Conservation (phyloP, 1,140 invertebrate species). For the Subanguina moxae region DNA sequence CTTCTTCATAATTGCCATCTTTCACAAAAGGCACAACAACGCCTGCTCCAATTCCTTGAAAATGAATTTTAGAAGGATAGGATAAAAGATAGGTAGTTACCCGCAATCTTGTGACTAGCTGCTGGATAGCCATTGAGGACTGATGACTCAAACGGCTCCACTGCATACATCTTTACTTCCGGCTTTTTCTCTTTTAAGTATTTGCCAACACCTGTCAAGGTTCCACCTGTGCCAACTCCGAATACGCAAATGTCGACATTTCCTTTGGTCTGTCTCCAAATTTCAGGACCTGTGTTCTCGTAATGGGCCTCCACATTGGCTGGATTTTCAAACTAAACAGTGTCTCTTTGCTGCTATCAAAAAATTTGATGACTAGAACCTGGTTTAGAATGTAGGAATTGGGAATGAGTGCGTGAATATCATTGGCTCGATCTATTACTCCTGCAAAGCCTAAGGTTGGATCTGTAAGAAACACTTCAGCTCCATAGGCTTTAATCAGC, state of each 20-base stretch:
- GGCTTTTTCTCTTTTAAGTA: conserved; percentile 51
- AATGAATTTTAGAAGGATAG: neutral
- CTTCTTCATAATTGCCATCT: conserved; percentile 32
- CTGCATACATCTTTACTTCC: conserved; percentile 46
- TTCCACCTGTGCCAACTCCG: conserved; percentile 56
- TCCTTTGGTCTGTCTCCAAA: conserved; percentile 54
- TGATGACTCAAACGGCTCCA: conserved; percentile 54
- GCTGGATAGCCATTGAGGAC: conserved; percentile 42
- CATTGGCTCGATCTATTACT: conserved; percentile 46
- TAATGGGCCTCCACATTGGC: conserved; percentile 55
- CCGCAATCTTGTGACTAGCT: conserved; percentile 56
- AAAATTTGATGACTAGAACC: conserved; percentile 27
- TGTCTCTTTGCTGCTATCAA: no score
- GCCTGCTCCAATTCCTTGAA: conserved; percentile 49
- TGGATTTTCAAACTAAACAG: conserved; percentile 51
- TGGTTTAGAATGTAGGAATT: conserved; percentile 50
- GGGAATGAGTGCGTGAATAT: conserved; percentile 47
- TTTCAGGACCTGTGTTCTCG: conserved; percentile 55
- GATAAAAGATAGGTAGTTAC: conserved; percentile 8
- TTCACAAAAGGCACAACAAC: conserved; percentile 48
- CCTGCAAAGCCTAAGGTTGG: conserved; percentile 45
- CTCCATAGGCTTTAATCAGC: conserved; percentile 53
- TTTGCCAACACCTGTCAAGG: conserved; percentile 50
- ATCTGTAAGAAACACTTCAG: conserved; percentile 54
- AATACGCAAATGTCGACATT: conserved; percentile 55